These are phyloP conservation scores for Meteorus cinctellus DNA, from an alignment of 2,888 invertebrate genomes.

Conservation along the genomic window DNA sequence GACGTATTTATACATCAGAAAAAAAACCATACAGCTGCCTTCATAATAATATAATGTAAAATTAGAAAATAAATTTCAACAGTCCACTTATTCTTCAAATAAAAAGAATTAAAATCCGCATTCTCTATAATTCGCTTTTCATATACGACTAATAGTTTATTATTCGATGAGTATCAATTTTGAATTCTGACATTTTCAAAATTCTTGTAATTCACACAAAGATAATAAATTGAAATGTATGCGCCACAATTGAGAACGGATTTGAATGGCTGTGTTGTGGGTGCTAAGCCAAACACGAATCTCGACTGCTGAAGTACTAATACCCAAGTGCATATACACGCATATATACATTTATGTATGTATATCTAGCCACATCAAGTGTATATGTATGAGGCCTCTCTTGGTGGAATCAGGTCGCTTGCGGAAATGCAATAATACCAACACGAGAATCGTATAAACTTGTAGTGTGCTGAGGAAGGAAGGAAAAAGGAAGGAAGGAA, in stretches of 20 bases:
- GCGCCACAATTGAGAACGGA: not conserved
- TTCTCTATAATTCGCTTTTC: not conserved
- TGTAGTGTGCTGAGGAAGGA: constrained; percentile 30
- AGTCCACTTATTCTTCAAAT: not conserved
- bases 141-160: too few relatives aligned
- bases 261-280: not conserved
- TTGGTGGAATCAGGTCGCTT: constrained; percentile 34
- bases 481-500: constrained; percentile 16
- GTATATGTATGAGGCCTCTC: constrained; percentile 18
- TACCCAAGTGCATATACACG: constrained; percentile 7
- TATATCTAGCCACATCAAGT: not conserved
- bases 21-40: not conserved
- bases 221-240: constrained; percentile 6
- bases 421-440: constrained; percentile 47
- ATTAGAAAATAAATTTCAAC: too few relatives aligned
- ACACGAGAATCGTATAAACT: constrained; percentile 48
- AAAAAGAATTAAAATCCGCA: not conserved
- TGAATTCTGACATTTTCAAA: too few relatives aligned
- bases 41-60: too few relatives aligned
- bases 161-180: too few relatives aligned
- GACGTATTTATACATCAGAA: not conserved
- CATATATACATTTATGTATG: constrained; percentile 10
- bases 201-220: not conserved
- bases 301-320: constrained; percentile 6
- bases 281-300: constrained; percentile 28